phyloP scores from a whole-genome alignment of 37 sponge, comb jelly and placozoan genomes.

The Ianthella basta region DNA sequence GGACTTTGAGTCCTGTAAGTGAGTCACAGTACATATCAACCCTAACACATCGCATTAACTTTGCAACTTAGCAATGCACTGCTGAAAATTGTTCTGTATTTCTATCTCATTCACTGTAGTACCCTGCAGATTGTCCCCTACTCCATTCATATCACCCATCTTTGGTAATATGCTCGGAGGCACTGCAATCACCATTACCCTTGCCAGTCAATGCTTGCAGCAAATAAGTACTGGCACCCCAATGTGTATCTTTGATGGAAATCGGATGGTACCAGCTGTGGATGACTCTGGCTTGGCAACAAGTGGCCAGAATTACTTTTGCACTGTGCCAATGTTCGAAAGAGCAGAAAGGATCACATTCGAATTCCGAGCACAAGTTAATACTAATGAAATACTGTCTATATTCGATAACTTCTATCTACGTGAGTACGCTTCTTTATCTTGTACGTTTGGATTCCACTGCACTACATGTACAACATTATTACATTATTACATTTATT shows the following conservation, averaged over 20 bases:
- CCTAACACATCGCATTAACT: not conserved
- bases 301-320: not conserved
- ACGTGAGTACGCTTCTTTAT: conserved; percentile 4
- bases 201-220: not conserved
- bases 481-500: too few relatives aligned
- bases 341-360: not conserved
- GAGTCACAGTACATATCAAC: not conserved
- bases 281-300: not conserved
- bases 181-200: conserved; percentile 23
- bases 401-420: not conserved
- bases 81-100: not conserved
- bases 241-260: conserved; percentile 12
- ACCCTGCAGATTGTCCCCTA: not conserved
- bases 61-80: not conserved
- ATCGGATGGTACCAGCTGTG: not conserved
- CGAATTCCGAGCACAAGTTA: not conserved
- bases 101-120: not conserved
- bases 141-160: conserved; percentile 22
- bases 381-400: not conserved
- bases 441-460: not conserved
- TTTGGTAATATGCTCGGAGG: conserved; percentile 66
- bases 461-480: not conserved
- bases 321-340: conserved; percentile 10
- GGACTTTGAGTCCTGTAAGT: conserved; percentile 18
- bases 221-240: not conserved